Evolutionary conservation across 2,797 vertebrate species (phyloP).

Genomic region (Helicolenus hilgendorfi): DNA sequence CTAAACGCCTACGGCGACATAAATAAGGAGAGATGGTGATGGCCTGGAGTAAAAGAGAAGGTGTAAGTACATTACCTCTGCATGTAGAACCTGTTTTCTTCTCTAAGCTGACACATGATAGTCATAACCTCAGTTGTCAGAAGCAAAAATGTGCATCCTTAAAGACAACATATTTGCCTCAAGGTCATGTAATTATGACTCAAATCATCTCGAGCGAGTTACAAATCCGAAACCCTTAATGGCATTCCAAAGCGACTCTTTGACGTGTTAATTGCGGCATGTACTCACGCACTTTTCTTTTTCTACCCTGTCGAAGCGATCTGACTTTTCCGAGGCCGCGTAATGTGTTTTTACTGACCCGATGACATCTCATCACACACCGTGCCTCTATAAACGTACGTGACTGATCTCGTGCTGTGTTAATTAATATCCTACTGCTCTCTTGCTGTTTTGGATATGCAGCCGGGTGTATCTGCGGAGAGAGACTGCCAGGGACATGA

Average conservation of each 20-base stretch:
- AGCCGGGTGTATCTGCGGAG: conserved; percentile 52
- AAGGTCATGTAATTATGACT: conserved; percentile 53
- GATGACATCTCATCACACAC: conserved; percentile 51
- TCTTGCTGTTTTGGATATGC: conserved; percentile 57
- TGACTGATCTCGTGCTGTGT: conserved; percentile 34
- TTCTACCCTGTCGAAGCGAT: conserved; percentile 10
- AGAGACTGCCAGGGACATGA: conserved; percentile 54
- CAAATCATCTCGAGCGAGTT: conserved; percentile 51
- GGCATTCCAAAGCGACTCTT: conserved; percentile 38
- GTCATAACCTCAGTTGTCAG: conserved; percentile 38
- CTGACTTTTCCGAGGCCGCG: conserved; percentile 6
- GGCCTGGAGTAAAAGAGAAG: not conserved
- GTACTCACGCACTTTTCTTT: not conserved
- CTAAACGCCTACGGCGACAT: conserved; percentile 54
- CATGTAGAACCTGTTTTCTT: not conserved
- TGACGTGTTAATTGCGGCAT: conserved; percentile 30
- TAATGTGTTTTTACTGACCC: conserved; percentile 49
- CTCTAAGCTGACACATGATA: not conserved
- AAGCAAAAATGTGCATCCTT: conserved; percentile 16
- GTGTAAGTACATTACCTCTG: conserved; percentile 10
- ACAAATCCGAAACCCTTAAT: conserved; percentile 34
- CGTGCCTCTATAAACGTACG: conserved; percentile 20
- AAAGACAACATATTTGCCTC: conserved; percentile 37
- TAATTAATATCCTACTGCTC: conserved; percentile 76
- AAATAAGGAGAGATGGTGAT: conserved; percentile 43